Conservation (phyloP, 2,888 invertebrate genomes). For the Priocnemis perturbator region DNA sequence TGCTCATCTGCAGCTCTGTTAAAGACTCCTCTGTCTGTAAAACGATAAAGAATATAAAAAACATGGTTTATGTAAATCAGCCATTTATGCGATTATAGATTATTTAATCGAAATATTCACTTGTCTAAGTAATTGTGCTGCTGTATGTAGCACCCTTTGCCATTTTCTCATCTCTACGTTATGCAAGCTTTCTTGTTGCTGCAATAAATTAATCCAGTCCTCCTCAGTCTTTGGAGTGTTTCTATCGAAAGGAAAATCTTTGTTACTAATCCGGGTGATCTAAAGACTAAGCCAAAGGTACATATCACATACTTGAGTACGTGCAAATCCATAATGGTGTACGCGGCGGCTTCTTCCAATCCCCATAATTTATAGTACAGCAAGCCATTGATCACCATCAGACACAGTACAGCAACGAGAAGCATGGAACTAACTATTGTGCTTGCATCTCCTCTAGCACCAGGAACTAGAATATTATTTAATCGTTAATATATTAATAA, state of each 20-base stretch:
- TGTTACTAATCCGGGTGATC: too few species aligned
- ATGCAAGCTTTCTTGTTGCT: conserved; percentile 88
- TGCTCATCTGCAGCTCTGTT: conserved; percentile 82
- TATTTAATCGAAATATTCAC: conserved; percentile 74
- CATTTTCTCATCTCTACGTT: conserved; percentile 89
- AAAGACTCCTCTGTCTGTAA: conserved; percentile 87
- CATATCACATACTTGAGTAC: conserved; percentile 75
- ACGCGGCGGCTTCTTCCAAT: conserved; percentile 79
- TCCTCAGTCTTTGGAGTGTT: conserved; percentile 85
- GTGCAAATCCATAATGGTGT: conserved; percentile 77
- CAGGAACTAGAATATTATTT: conserved; percentile 43
- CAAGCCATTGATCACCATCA: conserved; percentile 84
- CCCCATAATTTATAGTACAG: conserved; percentile 90
- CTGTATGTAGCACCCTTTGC: conserved; percentile 85
- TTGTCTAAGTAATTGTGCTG: conserved; percentile 84
- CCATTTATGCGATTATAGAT: too few species aligned
- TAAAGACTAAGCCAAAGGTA: too few species aligned
- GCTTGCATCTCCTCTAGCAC: conserved; percentile 60
- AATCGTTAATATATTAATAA: background rate
- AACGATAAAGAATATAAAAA: conserved; percentile 41
- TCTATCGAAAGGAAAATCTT: conserved; percentile 75
- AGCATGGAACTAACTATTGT: conserved; percentile 76
- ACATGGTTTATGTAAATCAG: conserved; percentile 26
- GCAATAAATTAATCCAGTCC: conserved; percentile 88
- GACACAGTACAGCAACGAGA: conserved; percentile 80